Evolutionary conservation across 2,888 invertebrate genomes (phyloP).

Genomic region (Liodrosophila aerea): DNA sequence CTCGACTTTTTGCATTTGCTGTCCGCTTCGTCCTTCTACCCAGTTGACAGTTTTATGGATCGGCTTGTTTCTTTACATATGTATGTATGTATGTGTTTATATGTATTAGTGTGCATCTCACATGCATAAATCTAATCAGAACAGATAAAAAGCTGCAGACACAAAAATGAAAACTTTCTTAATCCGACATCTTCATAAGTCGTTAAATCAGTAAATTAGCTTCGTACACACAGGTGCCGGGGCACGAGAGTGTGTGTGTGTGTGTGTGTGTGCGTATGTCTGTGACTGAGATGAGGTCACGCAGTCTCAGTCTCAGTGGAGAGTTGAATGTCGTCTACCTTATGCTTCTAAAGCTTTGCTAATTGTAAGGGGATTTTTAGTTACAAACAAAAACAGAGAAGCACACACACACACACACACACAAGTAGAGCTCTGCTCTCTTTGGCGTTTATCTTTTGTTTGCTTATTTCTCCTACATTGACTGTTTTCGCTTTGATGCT

Average conservation of each 20-base stretch:
- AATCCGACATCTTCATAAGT: neutral
- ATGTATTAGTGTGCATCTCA: neutral
- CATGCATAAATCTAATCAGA: neutral
- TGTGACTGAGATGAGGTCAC: slow-evolving; percentile 59
- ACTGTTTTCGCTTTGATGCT: slow-evolving; percentile 33
- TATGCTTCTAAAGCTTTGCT: slow-evolving; percentile 45
- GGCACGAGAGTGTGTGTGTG: neutral
- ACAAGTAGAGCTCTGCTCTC: slow-evolving; percentile 15
- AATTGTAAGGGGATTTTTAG: slow-evolving; percentile 64
- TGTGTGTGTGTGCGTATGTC: slow-evolving; percentile 10
- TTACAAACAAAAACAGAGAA: slow-evolving; percentile 32
- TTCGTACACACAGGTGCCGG: slow-evolving; percentile 14
- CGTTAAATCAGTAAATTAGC: slow-evolving; percentile 8
- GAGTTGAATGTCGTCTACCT: slow-evolving; percentile 67
- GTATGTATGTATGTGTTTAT: neutral
- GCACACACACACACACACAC: too few relatives aligned
- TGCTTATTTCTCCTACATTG: slow-evolving; percentile 56
- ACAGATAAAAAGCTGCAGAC: slow-evolving; percentile 8
- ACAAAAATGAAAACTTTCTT: too few relatives aligned
- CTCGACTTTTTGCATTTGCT: slow-evolving; percentile 20
- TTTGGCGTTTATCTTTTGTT: slow-evolving; percentile 53
- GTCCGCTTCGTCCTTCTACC: slow-evolving; percentile 39
- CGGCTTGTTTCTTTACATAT: neutral
- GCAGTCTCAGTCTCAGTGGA: slow-evolving; percentile 16
- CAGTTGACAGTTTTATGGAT: slow-evolving; percentile 35